phyloP scores from a whole-genome alignment of 2,797 vertebrate genomes.

The Hippoglossus hippoglossus region DNA sequence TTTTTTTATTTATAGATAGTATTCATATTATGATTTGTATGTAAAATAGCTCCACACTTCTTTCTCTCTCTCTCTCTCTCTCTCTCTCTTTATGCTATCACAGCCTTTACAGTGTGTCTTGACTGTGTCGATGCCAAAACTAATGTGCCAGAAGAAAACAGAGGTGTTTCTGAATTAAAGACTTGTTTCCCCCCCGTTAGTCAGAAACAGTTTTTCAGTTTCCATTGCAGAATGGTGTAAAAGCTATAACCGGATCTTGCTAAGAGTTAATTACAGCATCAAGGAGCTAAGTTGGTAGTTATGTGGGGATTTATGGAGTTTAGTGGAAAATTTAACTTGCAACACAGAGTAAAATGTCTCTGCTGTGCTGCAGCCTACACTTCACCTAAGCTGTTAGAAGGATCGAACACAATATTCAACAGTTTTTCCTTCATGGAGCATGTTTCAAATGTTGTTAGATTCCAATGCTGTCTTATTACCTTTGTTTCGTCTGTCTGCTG shows the following conservation, averaged over 20 bases:
- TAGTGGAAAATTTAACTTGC: neutral
- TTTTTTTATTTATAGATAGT: too few relatives aligned
- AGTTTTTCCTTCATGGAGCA: conserved; percentile 2
- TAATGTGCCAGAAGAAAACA: neutral
- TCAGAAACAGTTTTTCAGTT: too few relatives aligned
- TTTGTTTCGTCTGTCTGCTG: conserved; percentile 9
- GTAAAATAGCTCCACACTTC: too few relatives aligned
- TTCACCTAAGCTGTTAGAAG: neutral
- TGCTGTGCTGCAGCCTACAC: neutral
- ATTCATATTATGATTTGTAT: too few relatives aligned
- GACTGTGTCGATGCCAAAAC: neutral
- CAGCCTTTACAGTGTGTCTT: neutral
- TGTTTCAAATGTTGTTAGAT: conserved; percentile 15
- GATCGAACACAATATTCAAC: neutral
- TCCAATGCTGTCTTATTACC: neutral
- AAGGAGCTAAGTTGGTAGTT: neutral
- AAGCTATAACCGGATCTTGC: neutral
- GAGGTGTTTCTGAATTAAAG: neutral
- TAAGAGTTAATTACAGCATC: neutral
- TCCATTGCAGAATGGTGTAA: neutral
- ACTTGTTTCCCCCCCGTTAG: neutral
- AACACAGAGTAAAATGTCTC: neutral
- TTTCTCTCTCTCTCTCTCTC: neutral
- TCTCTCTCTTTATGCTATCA: neutral
- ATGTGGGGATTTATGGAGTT: neutral